Conservation (phyloP, 2,113 vertebrate species). For the Acrocephalus kingi region DNA sequence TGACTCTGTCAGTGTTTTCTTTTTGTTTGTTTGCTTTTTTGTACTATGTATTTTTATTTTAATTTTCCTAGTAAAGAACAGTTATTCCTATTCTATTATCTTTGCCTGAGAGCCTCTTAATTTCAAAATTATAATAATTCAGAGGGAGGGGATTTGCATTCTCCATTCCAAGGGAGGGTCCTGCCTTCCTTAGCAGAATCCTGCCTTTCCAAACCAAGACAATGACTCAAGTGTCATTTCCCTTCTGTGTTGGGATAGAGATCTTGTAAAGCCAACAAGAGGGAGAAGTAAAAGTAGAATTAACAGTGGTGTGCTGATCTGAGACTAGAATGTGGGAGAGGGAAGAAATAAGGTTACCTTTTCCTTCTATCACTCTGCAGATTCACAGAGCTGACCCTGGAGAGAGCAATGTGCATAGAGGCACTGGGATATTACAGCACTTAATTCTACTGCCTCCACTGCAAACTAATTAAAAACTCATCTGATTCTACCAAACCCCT, state of each 20-base stretch:
- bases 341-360: not conserved
- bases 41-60: not conserved
- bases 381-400: not conserved
- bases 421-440: not conserved
- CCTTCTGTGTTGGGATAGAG: not conserved
- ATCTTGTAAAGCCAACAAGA: not conserved
- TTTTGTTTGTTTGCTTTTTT: not conserved
- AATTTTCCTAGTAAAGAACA: not conserved
- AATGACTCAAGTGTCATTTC: not conserved
- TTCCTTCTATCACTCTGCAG: conserved; percentile 16
- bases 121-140: no score
- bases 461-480: conserved; percentile 7
- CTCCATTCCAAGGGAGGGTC: not conserved
- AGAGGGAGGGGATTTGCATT: not conserved
- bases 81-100: not conserved
- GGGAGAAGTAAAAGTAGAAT: not conserved
- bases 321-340: not conserved
- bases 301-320: not conserved
- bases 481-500: not conserved
- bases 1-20: not conserved
- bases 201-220: not conserved
- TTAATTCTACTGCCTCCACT: not conserved
- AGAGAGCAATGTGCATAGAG: not conserved
- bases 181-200: not conserved
- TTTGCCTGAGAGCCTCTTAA: not conserved